phyloP scores from a whole-genome alignment of 2,113 vertebrate genomes.

The Engraulis encrasicolus region DNA sequence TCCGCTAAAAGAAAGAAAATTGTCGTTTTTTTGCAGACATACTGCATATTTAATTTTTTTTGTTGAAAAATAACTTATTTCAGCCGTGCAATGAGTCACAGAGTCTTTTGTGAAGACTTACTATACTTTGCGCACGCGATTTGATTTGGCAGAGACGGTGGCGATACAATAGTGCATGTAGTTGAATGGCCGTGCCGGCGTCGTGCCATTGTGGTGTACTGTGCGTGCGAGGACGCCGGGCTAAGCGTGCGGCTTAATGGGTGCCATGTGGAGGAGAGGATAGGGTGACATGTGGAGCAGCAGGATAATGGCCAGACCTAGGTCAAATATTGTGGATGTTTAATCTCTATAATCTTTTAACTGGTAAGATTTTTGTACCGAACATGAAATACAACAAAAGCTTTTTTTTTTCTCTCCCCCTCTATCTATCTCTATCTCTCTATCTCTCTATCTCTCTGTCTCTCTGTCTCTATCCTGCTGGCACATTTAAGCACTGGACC shows the following conservation, averaged over 20 bases:
- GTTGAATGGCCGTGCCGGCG: background rate
- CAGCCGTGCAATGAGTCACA: background rate
- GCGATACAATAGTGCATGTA: background rate
- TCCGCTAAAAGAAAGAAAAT: background rate
- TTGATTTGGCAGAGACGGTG: background rate
- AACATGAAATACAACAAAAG: constrained; percentile 14
- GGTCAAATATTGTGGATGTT: constrained; percentile 61
- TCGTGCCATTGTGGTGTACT: background rate
- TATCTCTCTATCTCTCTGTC: no score
- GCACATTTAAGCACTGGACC: constrained; percentile 17
- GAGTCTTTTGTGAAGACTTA: background rate
- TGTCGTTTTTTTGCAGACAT: background rate
- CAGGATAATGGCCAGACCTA: constrained; percentile 61
- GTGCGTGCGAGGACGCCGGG: background rate
- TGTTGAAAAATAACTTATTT: background rate
- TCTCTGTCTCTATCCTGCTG: no score
- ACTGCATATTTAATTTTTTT: background rate
- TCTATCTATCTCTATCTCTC: no score
- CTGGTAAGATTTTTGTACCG: constrained; percentile 14
- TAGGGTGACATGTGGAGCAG: constrained; percentile 5
- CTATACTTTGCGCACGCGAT: background rate
- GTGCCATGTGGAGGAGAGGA: constrained; percentile 18
- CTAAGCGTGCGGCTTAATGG: background rate
- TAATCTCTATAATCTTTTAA: constrained; percentile 45
- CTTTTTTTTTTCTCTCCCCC: background rate